Base-by-base conservation (phyloP, 92 coral and sea anemone species). In the Parazoanthus darwini region DNA sequence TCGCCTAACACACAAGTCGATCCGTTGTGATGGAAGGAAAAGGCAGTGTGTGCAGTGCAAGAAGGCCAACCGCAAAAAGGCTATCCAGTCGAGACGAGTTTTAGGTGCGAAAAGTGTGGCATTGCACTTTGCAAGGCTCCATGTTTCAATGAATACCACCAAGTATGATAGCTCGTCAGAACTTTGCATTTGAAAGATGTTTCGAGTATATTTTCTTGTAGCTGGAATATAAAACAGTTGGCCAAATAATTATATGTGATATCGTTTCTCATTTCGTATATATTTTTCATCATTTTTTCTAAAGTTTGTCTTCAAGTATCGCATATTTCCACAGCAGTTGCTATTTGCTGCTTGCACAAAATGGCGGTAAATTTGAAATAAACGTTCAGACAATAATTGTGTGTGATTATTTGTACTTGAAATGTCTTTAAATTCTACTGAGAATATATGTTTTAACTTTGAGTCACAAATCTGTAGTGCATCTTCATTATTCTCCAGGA, bases 51-150 rank as follows among this genome's bases (percentile, higher is more conserved):
- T 90, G 4, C 80, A 90, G 35, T 90, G 91, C 78, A 90, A 87
- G 79, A 85, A 78, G 44, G 79, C 85, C 74, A 88, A 81, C 37
- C 5, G 87, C 26, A 82, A 89, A 66, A 89, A 33, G 83, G 92
- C 44, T 92, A 89, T 36, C 87, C 92, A 63, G 89, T 86, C 29
- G 86, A 89, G 71, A 90, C 94, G 44, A 66, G 88, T 71, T 79
- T 77, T 6, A 89, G 48, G 87, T 92, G 88, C 80, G 22, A 73
- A 36, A 90, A 89, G 88, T 89, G 94, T 77, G 78, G 83, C 37
- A 88, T 90, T 90, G 92, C 91, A 4, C 94, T 91, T 26, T 89
- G 93, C 79, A 85, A 86, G 77, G 82, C 80, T 6, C 85, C 78
- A 44, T 89, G 93, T 78, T 91, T 91, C 85, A 63, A 75, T 14